Percentiles rank a stretch among this genome's conserved stretches.
Conservation (phyloP, 2,888 invertebrate genomes). For the Lasioglossum marginatum region DNA sequence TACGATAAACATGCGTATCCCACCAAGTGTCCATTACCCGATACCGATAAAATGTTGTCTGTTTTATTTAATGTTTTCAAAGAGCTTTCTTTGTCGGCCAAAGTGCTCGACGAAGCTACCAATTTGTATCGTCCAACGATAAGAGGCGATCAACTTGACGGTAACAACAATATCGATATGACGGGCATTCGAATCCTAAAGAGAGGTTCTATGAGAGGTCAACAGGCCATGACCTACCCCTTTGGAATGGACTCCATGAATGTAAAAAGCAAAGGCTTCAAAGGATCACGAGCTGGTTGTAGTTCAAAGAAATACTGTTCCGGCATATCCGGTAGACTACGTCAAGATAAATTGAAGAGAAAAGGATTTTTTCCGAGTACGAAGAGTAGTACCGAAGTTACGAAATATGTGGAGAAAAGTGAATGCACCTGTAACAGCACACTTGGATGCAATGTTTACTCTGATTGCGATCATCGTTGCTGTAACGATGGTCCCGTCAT, state of each 20-base stretch:
- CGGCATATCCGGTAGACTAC: neutral
- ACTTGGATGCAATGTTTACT: conserved; percentile 21
- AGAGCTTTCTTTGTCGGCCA: conserved; percentile 19
- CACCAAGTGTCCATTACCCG: conserved; percentile 5
- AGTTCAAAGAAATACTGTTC: neutral
- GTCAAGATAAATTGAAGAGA: conserved; percentile 1
- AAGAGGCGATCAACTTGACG: neutral
- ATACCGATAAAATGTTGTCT: conserved; percentile 54
- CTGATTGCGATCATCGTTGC: conserved; percentile 27
- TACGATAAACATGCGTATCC: neutral
- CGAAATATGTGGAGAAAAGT: neutral
- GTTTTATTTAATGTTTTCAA: conserved; percentile 56
- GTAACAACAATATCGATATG: conserved; percentile 46
- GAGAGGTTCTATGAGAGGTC: neutral
- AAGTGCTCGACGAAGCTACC: neutral
- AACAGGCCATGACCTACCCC: neutral
- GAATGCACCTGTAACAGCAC: conserved; percentile 42
- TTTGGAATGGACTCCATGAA: neutral
- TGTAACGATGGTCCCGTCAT: neutral
- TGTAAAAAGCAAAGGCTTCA: neutral
- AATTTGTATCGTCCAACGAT: conserved; percentile 13
- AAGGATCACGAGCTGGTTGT: conserved; percentile 12
- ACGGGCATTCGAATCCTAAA: conserved; percentile 1
- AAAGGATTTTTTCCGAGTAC: neutral
- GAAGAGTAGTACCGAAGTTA: neutral